Conservation (phyloP, 2,797 vertebrate genomes). For the Neostethus bicornis region DNA sequence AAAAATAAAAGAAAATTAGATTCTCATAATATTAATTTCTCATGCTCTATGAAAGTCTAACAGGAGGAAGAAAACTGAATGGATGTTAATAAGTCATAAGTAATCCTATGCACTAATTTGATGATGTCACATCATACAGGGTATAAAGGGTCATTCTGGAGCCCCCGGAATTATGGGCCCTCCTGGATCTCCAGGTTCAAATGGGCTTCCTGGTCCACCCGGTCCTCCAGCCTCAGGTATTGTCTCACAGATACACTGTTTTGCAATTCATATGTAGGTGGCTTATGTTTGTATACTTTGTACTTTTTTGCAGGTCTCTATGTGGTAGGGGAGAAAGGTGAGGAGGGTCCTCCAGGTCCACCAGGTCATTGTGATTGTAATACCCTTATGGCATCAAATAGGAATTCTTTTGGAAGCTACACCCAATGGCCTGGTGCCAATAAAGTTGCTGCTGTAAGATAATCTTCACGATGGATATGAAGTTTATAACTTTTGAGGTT, state of each 20-base stretch:
- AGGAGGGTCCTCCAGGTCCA: constrained; percentile 87
- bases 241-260: constrained; percentile 34
- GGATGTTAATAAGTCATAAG: no score
- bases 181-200: constrained; percentile 85
- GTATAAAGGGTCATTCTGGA: constrained; percentile 86
- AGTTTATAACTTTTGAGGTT: neutral
- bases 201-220: constrained; percentile 87
- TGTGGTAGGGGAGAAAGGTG: constrained; percentile 91
- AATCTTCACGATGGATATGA: neutral
- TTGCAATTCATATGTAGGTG: neutral
- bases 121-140: constrained; percentile 70
- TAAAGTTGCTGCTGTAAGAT: constrained; percentile 88
- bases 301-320: constrained; percentile 79
- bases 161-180: constrained; percentile 83
- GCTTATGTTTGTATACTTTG: neutral
- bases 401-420: constrained; percentile 81
- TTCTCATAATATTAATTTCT: no score
- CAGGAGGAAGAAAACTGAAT: no score
- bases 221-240: constrained; percentile 87
- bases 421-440: constrained; percentile 74
- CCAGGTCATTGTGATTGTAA: constrained; percentile 90
- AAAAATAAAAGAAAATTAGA: neutral
- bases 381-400: constrained; percentile 70
- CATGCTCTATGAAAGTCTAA: no score
- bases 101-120: constrained; percentile 6